These are phyloP conservation scores for Acanthurus tractus DNA, from an alignment of 2,797 vertebrate species.

Conservation along the genomic window DNA sequence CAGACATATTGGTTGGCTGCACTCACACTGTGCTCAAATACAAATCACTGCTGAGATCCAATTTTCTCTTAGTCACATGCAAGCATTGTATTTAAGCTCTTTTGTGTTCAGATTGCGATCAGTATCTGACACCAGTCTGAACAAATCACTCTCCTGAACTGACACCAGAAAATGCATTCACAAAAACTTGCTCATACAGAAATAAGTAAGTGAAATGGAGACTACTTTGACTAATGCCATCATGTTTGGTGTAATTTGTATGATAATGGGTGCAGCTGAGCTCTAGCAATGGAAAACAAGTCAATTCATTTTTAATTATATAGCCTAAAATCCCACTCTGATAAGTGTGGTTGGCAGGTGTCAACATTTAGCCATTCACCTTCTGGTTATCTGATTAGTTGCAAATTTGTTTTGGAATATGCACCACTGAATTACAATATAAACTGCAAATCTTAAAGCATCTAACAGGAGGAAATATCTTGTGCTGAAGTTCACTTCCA, in stretches of 20 bases:
- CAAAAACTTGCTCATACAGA: slow-evolving; percentile 12
- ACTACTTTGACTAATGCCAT: not conserved
- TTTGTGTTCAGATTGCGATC: slow-evolving; percentile 34
- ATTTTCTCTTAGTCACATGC: slow-evolving; percentile 24
- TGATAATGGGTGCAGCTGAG: not conserved
- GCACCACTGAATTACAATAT: not conserved
- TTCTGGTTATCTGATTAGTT: not conserved
- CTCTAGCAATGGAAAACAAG: not conserved
- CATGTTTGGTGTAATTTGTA: not conserved
- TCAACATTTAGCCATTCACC: not conserved
- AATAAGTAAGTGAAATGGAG: not conserved
- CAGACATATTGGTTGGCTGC: slow-evolving; percentile 59
- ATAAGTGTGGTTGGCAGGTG: not conserved
- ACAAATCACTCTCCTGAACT: slow-evolving; percentile 23
- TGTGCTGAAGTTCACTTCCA: no score
- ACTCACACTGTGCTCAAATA: slow-evolving; percentile 48
- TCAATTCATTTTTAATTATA: not conserved
- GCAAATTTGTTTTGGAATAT: not conserved
- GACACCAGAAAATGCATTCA: not conserved
- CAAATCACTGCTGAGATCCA: slow-evolving; percentile 49
- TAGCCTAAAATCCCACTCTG: not conserved
- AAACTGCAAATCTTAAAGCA: not conserved
- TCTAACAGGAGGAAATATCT: no score
- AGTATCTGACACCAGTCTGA: slow-evolving; percentile 29
- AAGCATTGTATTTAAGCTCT: slow-evolving; percentile 16